These are phyloP conservation scores for Umimayanthus chanpuru DNA, from an alignment of 92 coral and sea anemone species.

Conservation along the genomic window DNA sequence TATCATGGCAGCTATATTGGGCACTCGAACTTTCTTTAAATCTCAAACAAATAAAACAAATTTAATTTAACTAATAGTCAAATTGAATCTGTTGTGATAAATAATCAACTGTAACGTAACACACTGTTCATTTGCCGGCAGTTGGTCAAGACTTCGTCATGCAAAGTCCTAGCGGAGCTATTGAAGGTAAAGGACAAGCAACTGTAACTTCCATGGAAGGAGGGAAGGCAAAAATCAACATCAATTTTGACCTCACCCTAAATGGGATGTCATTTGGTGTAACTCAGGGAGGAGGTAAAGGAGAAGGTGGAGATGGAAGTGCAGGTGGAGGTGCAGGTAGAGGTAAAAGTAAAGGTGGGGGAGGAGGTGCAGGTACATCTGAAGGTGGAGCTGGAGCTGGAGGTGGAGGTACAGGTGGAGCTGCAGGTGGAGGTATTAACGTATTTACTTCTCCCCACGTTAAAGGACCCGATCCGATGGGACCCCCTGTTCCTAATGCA, in stretches of 20 bases:
- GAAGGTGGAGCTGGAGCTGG: too few relatives aligned
- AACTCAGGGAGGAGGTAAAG: not conserved
- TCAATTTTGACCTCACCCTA: not conserved
- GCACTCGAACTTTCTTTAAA: too few relatives aligned
- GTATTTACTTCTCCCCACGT: not conserved
- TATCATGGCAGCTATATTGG: too few relatives aligned
- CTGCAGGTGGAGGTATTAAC: not conserved
- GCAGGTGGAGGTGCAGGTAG: too few relatives aligned
- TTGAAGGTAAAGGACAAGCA: not conserved
- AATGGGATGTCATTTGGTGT: not conserved
- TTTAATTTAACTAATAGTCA: too few relatives aligned
- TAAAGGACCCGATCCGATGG: not conserved
- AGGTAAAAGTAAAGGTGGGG: too few relatives aligned
- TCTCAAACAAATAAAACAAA: too few relatives aligned
- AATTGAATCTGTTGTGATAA: too few relatives aligned
- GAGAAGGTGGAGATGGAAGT: too few relatives aligned
- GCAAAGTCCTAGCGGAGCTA: not conserved
- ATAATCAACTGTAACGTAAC: too few relatives aligned
- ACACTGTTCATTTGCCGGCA: not conserved
- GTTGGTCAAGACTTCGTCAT: not conserved
- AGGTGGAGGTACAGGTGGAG: too few relatives aligned
- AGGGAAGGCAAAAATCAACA: constrained; percentile 1
- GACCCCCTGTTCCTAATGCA: not conserved
- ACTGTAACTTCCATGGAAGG: not conserved
- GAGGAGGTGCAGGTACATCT: too few relatives aligned